phyloP scores from a whole-genome alignment of 2,888 invertebrate genomes.

The Octonoba sinensis region DNA sequence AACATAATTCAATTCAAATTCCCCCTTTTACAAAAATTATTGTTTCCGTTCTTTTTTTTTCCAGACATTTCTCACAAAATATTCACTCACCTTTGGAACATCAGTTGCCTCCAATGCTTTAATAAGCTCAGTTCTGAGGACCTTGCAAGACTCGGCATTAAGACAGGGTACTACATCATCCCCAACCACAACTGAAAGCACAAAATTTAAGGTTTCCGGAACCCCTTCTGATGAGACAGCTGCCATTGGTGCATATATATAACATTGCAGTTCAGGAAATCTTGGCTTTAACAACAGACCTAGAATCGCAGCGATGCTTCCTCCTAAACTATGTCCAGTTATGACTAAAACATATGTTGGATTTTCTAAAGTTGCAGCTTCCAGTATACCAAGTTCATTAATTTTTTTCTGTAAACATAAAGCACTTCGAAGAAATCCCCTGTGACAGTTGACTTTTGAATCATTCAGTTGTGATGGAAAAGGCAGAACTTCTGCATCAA shows the following conservation, averaged over 20 bases:
- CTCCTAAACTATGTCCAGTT: slow-evolving; percentile 55
- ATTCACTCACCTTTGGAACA: slow-evolving; percentile 36
- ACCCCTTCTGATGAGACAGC: slow-evolving; percentile 15
- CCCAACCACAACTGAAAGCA: slow-evolving; percentile 43
- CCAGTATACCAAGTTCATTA: slow-evolving; percentile 23
- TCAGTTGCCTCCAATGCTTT: slow-evolving; percentile 21
- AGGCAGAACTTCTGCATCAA: slow-evolving; percentile 22
- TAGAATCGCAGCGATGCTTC: slow-evolving; percentile 44
- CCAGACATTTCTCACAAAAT: not conserved
- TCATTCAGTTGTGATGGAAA: not conserved
- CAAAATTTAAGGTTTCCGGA: slow-evolving; percentile 13
- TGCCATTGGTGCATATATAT: slow-evolving; percentile 42
- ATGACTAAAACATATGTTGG: slow-evolving; percentile 33
- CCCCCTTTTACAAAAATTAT: too few relatives aligned
- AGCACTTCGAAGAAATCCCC: slow-evolving; percentile 46
- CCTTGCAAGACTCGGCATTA: slow-evolving; percentile 17
- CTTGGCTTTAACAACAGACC: slow-evolving; percentile 24
- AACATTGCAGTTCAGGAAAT: slow-evolving; percentile 47
- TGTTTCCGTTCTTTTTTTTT: too few relatives aligned
- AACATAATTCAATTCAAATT: too few relatives aligned
- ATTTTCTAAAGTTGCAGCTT: slow-evolving; percentile 28
- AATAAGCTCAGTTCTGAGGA: slow-evolving; percentile 29
- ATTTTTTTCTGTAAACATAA: slow-evolving; percentile 45
- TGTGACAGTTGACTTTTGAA: slow-evolving; percentile 24
- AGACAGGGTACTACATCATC: slow-evolving; percentile 43